These are phyloP conservation scores for Acanthoscelides obtectus DNA, from an alignment of 2,888 invertebrate genomes.

Conservation along the genomic window DNA sequence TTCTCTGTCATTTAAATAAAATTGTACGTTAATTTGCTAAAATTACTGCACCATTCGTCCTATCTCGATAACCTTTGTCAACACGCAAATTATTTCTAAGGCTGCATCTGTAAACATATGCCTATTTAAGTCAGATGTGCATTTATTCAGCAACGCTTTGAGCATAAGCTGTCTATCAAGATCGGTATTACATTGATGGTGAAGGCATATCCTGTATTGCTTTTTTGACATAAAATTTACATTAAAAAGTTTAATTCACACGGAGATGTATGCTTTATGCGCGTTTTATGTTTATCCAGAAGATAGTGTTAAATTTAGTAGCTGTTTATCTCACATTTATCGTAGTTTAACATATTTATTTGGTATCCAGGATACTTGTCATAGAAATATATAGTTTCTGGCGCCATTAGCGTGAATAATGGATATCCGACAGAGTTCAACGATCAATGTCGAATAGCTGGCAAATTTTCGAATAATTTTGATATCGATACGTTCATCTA, in stretches of 20 bases:
- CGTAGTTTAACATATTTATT: background rate
- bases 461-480: background rate
- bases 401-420: background rate
- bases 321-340: background rate
- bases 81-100: background rate
- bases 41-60: background rate
- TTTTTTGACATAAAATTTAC: background rate
- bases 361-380: background rate
- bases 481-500: background rate
- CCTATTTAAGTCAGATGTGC: background rate
- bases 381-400: background rate
- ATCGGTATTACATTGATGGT: background rate
- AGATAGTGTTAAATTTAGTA: background rate
- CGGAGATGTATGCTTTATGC: background rate
- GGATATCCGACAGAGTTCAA: background rate
- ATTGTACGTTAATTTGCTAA: background rate
- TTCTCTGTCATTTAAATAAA: too few species aligned
- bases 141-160: background rate
- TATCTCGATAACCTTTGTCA: background rate
- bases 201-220: background rate
- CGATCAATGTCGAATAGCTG: background rate
- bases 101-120: background rate
- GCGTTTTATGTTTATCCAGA: background rate
- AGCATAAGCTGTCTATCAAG: background rate
- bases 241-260: background rate